phyloP scores from a whole-genome alignment of 1,140 invertebrate genomes.

The Delia radicum region DNA sequence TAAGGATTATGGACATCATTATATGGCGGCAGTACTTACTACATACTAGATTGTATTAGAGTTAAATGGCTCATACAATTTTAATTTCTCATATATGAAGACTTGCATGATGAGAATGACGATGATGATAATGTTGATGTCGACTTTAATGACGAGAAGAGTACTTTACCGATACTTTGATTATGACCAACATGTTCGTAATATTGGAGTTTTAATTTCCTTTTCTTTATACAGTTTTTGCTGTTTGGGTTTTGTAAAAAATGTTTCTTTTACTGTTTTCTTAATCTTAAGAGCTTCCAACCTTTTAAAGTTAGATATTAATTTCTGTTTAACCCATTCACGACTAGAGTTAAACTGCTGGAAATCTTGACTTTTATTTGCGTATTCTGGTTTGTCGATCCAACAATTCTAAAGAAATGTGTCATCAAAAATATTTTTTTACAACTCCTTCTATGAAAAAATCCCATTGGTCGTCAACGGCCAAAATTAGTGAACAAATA shows the following conservation, averaged over 20 bases:
- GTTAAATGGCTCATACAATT: slow-evolving; percentile 1
- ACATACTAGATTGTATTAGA: slow-evolving; percentile 1
- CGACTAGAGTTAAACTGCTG: no score
- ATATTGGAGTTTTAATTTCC: neutral
- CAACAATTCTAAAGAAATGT: no score
- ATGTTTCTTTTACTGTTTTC: neutral
- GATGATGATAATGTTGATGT: neutral
- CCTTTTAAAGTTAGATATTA: no score
- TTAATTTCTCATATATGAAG: neutral
- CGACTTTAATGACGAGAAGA: no score
- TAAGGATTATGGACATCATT: slow-evolving; percentile 21
- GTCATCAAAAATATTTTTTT: no score
- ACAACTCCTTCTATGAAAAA: no score
- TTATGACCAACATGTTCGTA: neutral
- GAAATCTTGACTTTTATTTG: no score
- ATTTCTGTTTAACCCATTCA: no score
- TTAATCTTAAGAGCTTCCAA: no score
- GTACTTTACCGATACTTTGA: neutral
- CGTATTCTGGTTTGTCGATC: no score
- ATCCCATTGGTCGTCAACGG: no score
- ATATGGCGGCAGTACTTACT: neutral
- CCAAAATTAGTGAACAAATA: no score
- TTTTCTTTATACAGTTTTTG: neutral
- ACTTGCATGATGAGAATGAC: neutral
- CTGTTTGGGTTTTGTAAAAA: neutral